Evolutionary conservation across 2,888 invertebrate species (phyloP).

Genomic region (Helobdella robusta): DNA sequence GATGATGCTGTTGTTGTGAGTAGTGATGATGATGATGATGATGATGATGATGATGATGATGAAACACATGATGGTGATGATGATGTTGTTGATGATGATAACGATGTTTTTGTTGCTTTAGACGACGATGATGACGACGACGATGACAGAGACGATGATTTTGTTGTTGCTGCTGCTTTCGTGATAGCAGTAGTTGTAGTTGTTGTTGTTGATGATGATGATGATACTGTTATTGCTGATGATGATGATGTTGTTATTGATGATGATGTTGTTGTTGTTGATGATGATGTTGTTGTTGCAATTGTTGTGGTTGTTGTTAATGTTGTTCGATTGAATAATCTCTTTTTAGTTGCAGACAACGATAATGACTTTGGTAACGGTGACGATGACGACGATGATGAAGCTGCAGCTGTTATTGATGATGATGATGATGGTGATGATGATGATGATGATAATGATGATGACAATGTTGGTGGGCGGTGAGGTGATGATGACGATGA

Average conservation of each 20-base stretch:
- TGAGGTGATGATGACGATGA: not conserved
- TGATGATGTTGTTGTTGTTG: not conserved
- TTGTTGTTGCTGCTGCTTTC: not conserved
- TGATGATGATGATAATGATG: constrained; percentile 3
- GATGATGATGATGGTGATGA: constrained; percentile 1
- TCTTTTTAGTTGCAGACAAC: not conserved
- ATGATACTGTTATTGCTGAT: not conserved
- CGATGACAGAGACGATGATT: not conserved
- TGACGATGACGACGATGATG: not conserved
- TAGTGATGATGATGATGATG: not conserved
- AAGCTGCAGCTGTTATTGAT: no score
- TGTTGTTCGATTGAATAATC: not conserved
- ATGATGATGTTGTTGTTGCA: constrained; percentile 3
- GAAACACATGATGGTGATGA: not conserved
- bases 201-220: not conserved
- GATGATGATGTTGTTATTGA: not conserved
- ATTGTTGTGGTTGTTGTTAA: not conserved
- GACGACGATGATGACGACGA: not conserved
- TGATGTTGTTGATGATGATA: not conserved
- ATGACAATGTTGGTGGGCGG: not conserved
- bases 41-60: not conserved
- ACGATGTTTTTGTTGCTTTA: not conserved
- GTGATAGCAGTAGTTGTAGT: no score
- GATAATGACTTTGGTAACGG: not conserved
- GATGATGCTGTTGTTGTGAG: not conserved